Evolutionary conservation across 1,140 invertebrate species (phyloP).

Genomic region (Drosophila ohnishii): DNA sequence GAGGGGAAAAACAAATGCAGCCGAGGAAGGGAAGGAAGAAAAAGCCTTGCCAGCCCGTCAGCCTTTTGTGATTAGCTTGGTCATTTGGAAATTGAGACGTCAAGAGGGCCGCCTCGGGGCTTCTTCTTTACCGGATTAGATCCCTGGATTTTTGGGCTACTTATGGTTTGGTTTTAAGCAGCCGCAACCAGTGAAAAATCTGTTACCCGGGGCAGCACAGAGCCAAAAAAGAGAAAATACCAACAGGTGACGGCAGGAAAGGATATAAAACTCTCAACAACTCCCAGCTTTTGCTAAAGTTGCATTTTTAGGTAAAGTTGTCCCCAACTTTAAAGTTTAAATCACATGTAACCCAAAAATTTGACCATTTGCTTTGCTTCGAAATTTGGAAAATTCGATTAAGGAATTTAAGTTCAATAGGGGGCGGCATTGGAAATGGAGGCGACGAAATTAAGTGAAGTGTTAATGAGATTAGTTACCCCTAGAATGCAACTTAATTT

Average conservation of each 20-base stretch:
- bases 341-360: constrained; percentile 11
- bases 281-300: not conserved
- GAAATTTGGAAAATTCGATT: constrained; percentile 11
- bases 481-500: constrained; percentile 18
- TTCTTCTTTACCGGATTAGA: constrained; percentile 24
- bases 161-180: constrained; percentile 57
- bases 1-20: constrained; percentile 10
- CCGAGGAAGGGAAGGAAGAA: not conserved
- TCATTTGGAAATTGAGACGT: constrained; percentile 77
- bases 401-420: not conserved
- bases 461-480: constrained; percentile 41
- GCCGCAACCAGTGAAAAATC: constrained; percentile 31
- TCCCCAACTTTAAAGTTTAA: constrained; percentile 2
- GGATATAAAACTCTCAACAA: not conserved
- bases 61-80: constrained; percentile 68
- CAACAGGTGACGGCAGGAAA: constrained; percentile 34
- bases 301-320: constrained; percentile 12
- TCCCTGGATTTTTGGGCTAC: constrained; percentile 17
- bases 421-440: constrained; percentile 13
- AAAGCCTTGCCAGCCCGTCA: constrained; percentile 27
- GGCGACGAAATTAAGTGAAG: constrained; percentile 26
- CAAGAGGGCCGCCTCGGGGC: constrained; percentile 37
- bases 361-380: constrained; percentile 9
- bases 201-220: constrained; percentile 19
- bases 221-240: constrained; percentile 15